A percentile compares a stretch with the other conserved stretches of the same genome.
These are phyloP conservation scores for Elmis aenea DNA, from an alignment of 2,888 invertebrate species.

Conservation along the genomic window DNA sequence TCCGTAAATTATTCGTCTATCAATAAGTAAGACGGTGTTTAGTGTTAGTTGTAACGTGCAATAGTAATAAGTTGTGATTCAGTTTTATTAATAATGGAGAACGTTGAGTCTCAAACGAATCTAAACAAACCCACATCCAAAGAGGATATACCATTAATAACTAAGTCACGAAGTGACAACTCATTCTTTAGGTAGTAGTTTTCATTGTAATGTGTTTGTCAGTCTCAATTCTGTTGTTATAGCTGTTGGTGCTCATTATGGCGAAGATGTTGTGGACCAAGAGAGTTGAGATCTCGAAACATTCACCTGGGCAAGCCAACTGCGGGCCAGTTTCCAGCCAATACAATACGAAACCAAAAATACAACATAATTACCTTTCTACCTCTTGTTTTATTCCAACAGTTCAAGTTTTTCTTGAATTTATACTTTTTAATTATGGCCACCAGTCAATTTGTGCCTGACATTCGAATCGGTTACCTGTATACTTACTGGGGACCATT, in stretches of 20 bases:
- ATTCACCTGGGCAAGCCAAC: slow-evolving; percentile 72
- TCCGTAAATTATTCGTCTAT: neutral
- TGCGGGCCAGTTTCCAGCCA: slow-evolving; percentile 84
- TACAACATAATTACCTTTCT: slow-evolving; percentile 90
- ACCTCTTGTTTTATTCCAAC: slow-evolving; percentile 91
- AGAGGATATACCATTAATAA: slow-evolving; percentile 67
- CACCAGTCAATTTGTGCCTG: slow-evolving; percentile 94
- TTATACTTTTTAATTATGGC: slow-evolving; percentile 98
- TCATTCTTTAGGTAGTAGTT: slow-evolving; percentile 53
- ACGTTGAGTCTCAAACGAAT: slow-evolving; percentile 43
- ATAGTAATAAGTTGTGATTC: neutral
- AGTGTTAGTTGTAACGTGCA: neutral
- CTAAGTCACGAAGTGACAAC: slow-evolving; percentile 57
- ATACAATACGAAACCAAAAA: slow-evolving; percentile 97
- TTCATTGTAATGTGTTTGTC: slow-evolving; percentile 7
- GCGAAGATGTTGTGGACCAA: slow-evolving; percentile 66
- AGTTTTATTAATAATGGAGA: slow-evolving; percentile 33
- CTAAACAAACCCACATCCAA: slow-evolving; percentile 46
- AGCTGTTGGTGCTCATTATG: slow-evolving; percentile 77
- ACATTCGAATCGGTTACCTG: slow-evolving; percentile 91
- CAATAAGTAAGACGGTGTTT: neutral
- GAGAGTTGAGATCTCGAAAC: slow-evolving; percentile 70
- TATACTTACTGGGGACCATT: slow-evolving; percentile 99
- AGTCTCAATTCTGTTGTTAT: slow-evolving; percentile 29
- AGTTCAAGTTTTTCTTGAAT: slow-evolving; percentile 98